Evolutionary conservation across 2,797 vertebrate genomes (phyloP).

Genomic region (Rhabdomys pumilio): DNA sequence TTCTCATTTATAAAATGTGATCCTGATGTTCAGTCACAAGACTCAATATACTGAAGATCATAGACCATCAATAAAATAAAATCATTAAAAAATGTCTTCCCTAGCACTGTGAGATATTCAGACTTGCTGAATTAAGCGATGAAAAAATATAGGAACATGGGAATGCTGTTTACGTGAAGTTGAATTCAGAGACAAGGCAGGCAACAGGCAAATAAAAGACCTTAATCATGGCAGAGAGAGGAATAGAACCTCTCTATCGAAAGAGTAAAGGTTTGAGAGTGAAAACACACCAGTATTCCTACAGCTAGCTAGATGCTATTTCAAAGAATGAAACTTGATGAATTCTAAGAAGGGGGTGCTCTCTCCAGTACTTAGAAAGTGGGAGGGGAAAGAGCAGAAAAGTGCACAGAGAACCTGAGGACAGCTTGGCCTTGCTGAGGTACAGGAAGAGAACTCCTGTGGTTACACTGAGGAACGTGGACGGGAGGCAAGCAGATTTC

Average conservation of each 20-base stretch:
- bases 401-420: not conserved
- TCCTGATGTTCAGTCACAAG: not conserved
- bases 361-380: not conserved
- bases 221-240: not conserved
- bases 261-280: not conserved
- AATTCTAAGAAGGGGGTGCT: not conserved
- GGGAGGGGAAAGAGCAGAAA: not conserved
- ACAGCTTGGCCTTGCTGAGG: not conserved
- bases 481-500: not conserved
- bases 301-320: not conserved
- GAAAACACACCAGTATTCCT: not conserved
- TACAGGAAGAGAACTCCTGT: not conserved
- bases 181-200: not conserved
- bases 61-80: not conserved
- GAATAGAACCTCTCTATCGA: not conserved
- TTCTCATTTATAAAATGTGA: not conserved
- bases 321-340: not conserved
- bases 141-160: not conserved
- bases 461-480: not conserved
- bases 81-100: conserved; percentile 22
- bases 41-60: not conserved
- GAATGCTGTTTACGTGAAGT: not conserved
- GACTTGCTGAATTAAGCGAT: not conserved
- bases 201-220: not conserved
- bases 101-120: not conserved